Evolutionary conservation across 1,140 invertebrate genomes (phyloP).

Genomic region (Diachasma alloeum): DNA sequence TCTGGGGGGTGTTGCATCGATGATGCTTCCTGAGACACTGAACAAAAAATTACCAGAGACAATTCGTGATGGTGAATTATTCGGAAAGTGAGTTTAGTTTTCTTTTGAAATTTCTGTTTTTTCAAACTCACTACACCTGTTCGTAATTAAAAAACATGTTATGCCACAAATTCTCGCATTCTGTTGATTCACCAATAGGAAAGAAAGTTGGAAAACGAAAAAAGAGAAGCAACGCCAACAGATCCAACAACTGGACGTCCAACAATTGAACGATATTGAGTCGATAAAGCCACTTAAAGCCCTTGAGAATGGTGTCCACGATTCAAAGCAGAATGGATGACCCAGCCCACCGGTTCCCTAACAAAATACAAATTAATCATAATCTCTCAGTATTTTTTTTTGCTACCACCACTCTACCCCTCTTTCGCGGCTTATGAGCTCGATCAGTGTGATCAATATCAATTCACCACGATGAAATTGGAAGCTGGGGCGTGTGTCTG

Average conservation of each 20-base stretch:
- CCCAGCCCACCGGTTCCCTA: neutral
- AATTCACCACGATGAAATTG: too few species aligned
- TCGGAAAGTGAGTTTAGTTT: constrained; percentile 67
- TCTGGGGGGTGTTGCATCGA: constrained; percentile 71
- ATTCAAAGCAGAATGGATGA: constrained; percentile 52
- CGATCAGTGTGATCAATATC: neutral
- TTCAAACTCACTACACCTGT: neutral
- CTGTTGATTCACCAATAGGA: constrained; percentile 26
- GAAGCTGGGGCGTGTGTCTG: neutral
- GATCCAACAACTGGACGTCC: constrained; percentile 41
- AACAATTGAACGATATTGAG: constrained; percentile 45
- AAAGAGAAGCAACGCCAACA: constrained; percentile 40
- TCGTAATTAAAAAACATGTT: neutral
- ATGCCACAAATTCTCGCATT: too few species aligned
- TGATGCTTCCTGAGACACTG: constrained; percentile 80
- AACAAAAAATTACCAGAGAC: constrained; percentile 79
- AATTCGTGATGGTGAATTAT: constrained; percentile 76
- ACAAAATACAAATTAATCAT: constrained; percentile 24
- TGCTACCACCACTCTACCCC: constrained; percentile 23
- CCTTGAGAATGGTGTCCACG: constrained; percentile 52
- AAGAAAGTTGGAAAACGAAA: constrained; percentile 35
- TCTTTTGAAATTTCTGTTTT: neutral
- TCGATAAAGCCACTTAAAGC: constrained; percentile 49
- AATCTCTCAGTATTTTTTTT: constrained; percentile 34
- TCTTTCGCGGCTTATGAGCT: neutral